Evolutionary conservation across 2,113 vertebrate species (phyloP).

Genomic region (Piprites chloris): DNA sequence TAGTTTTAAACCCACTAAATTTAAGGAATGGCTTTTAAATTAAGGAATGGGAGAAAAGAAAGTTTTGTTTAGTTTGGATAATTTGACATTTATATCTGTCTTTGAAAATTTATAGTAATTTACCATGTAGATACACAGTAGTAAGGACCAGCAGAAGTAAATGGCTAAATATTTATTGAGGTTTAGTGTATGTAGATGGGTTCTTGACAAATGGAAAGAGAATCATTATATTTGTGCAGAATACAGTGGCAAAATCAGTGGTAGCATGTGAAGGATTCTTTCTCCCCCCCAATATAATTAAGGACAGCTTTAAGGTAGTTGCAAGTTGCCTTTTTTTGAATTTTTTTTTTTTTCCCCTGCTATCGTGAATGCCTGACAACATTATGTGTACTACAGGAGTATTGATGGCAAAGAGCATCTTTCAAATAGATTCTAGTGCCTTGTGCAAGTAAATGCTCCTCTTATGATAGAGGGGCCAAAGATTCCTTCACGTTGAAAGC

Average conservation of each 20-base stretch:
- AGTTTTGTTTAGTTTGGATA: neutral
- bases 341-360: neutral
- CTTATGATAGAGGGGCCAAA: neutral
- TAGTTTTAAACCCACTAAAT: neutral
- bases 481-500: neutral
- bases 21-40: neutral
- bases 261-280: neutral
- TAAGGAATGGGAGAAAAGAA: neutral
- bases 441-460: neutral
- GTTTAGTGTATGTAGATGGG: neutral
- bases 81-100: neutral
- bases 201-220: neutral
- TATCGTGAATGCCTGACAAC: neutral
- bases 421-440: neutral
- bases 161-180: neutral
- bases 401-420: neutral
- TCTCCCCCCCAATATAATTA: neutral
- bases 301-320: neutral
- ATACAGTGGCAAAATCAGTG: neutral
- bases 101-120: neutral
- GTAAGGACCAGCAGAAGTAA: neutral
- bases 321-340: neutral
- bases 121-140: neutral
- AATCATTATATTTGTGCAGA: neutral
- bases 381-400: neutral